Evolutionary conservation across 2,113 vertebrate species (phyloP).

Genomic region (human): GRCh38 chr5:6257501-6258000

Average conservation of each 20-base stretch:
- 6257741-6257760: too few relatives aligned
- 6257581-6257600: too few relatives aligned
- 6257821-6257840: not conserved
- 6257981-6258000: not conserved
- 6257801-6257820: not conserved
- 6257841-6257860: not conserved
- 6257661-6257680: not conserved
- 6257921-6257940: not conserved
- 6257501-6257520: too few relatives aligned
- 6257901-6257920: not conserved
- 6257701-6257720: not conserved
- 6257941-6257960: not conserved
- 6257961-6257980: too few relatives aligned
- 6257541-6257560: too few relatives aligned
- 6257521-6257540: not conserved
- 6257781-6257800: too few relatives aligned
- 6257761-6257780: accelerated
- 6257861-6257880: not conserved
- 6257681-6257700: not conserved
- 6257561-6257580: not conserved
- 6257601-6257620: not conserved
- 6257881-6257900: not conserved
- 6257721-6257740: not conserved
- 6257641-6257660: not conserved
- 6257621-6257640: not conserved